Conservation (phyloP, 2,797 vertebrate species). For the Pantherophis alleghaniensis region DNA sequence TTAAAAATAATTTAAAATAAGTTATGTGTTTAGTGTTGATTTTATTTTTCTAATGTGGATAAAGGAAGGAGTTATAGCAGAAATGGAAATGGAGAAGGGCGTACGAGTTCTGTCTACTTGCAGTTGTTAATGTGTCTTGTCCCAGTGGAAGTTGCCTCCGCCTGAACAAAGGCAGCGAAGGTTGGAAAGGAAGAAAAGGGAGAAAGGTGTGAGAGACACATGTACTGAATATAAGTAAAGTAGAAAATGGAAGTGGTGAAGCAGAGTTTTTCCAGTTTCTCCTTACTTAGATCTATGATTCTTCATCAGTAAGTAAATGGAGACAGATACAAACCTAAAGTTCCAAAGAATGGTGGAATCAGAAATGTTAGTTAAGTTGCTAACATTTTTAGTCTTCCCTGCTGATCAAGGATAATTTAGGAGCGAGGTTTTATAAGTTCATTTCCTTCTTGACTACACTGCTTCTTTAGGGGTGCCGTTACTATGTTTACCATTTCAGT, state of each 20-base stretch:
- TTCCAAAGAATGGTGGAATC: constrained; percentile 12
- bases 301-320: not conserved
- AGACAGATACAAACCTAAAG: not conserved
- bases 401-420: constrained; percentile 9
- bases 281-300: not conserved
- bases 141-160: not conserved
- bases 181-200: not conserved
- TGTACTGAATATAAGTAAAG: not conserved
- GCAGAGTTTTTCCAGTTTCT: not conserved
- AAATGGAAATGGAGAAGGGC: constrained; percentile 31
- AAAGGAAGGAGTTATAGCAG: constrained; percentile 42
- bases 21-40: constrained; percentile 71
- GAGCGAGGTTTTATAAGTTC: not conserved
- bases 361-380: not conserved
- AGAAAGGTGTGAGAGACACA: not conserved
- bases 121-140: not conserved
- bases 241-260: not conserved
- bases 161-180: not conserved
- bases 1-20: constrained; percentile 79
- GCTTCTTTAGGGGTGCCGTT: not conserved
- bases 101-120: not conserved
- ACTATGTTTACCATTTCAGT: not conserved
- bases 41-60: constrained; percentile 56
- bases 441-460: not conserved
- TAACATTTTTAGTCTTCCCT: not conserved